Conservation (phyloP, 1,140 invertebrate genomes). For the Sitophilus oryzae region DNA sequence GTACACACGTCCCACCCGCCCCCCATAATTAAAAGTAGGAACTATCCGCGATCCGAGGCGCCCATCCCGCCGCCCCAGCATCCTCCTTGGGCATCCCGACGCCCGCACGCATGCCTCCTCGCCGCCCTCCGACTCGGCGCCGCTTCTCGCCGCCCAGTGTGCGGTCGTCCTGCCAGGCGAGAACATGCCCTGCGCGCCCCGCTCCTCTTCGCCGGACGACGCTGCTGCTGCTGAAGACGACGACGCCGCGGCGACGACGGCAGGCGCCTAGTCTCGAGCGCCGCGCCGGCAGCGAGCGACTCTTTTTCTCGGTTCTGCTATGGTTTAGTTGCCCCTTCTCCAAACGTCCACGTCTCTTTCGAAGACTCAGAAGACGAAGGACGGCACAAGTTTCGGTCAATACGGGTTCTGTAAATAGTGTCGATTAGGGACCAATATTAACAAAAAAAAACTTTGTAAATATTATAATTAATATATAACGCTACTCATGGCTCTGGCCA, state of each 20-base stretch:
- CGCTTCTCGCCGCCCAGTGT: slow-evolving; percentile 33
- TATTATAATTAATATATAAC: too few species aligned
- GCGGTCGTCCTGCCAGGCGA: slow-evolving; percentile 39
- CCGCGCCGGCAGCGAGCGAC: slow-evolving; percentile 10
- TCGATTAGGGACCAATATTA: slow-evolving; percentile 42
- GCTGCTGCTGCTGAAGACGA: too few species aligned
- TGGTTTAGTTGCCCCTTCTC: slow-evolving; percentile 22
- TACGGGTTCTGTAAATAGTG: slow-evolving; percentile 44
- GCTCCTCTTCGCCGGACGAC: slow-evolving; percentile 35
- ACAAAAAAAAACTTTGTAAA: too few species aligned
- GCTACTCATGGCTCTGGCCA: slow-evolving; percentile 38
- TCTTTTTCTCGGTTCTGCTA: background rate
- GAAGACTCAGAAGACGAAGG: slow-evolving; percentile 8
- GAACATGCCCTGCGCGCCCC: slow-evolving; percentile 41
- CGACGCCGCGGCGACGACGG: slow-evolving; percentile 26
- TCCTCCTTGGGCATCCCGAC: too few species aligned
- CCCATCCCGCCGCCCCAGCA: too few species aligned
- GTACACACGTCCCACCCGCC: too few species aligned
- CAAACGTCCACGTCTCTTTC: too few species aligned
- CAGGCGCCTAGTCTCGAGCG: slow-evolving; percentile 19
- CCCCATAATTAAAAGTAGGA: too few species aligned
- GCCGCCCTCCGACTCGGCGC: slow-evolving; percentile 3
- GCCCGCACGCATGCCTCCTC: background rate
- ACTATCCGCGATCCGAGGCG: too few species aligned
- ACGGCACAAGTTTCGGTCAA: slow-evolving; percentile 36